Evolutionary conservation across 2,113 vertebrate species (phyloP).

Genomic region (Girardinichthys multiradiatus): DNA sequence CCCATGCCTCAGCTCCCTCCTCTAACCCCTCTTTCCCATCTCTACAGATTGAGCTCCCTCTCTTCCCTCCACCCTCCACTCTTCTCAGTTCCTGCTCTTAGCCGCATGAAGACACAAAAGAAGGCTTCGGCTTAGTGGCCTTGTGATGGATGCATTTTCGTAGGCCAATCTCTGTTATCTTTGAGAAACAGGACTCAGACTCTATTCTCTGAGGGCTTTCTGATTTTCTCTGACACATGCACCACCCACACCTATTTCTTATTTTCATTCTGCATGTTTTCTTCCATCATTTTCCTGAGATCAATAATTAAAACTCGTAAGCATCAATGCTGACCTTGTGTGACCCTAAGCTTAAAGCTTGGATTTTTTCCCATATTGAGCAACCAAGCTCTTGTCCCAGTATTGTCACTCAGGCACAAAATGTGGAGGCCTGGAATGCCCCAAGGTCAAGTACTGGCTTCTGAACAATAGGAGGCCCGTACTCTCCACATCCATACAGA

Average conservation of each 20-base stretch:
- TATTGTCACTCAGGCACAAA: conserved; percentile 51
- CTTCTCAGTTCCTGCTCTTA: conserved; percentile 48
- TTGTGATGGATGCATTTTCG: conserved; percentile 85
- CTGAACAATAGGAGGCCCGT: conserved; percentile 75
- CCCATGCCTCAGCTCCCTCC: conserved; percentile 35
- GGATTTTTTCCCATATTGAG: conserved; percentile 62
- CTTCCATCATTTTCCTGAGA: conserved; percentile 77
- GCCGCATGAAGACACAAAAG: conserved; percentile 74
- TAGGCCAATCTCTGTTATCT: conserved; percentile 83
- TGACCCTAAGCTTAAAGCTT: conserved; percentile 77
- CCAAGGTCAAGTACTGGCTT: conserved; percentile 80
- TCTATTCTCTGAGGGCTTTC: conserved; percentile 79
- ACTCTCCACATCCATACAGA: conserved; percentile 58
- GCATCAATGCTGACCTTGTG: conserved; percentile 75
- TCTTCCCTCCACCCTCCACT: not conserved
- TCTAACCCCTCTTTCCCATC: conserved; percentile 56
- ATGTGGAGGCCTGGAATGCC: conserved; percentile 35
- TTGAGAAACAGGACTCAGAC: conserved; percentile 79
- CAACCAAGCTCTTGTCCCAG: conserved; percentile 54
- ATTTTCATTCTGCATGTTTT: conserved; percentile 47
- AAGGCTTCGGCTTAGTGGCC: conserved; percentile 77
- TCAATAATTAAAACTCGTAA: conserved; percentile 83
- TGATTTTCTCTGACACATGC: conserved; percentile 67
- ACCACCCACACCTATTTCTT: conserved; percentile 44
- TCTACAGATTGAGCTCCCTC: conserved; percentile 54